A percentile compares a stretch with the other conserved stretches of the same genome.
These are phyloP conservation scores for Amphiduros pacificus DNA, from an alignment of 2,888 invertebrate genomes.

Conservation along the genomic window DNA sequence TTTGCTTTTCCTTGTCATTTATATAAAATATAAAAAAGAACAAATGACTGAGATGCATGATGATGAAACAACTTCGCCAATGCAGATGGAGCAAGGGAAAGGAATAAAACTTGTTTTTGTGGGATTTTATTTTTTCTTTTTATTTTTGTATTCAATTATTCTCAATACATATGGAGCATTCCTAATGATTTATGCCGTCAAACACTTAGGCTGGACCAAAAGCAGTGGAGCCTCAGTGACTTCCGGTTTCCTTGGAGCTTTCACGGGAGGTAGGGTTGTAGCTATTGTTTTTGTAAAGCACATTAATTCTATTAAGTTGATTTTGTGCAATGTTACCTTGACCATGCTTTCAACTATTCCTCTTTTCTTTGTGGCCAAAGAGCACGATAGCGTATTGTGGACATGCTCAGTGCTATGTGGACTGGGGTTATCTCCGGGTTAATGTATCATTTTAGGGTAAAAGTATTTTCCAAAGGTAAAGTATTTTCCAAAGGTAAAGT, in stretches of 20 bases:
- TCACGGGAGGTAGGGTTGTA: neutral
- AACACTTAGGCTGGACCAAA: neutral
- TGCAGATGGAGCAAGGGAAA: neutral
- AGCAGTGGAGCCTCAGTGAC: neutral
- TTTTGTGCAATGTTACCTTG: too few relatives aligned
- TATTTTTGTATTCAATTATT: neutral
- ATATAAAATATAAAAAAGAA: neutral
- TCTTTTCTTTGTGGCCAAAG: too few relatives aligned
- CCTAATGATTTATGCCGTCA: neutral
- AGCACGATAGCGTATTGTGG: too few relatives aligned
- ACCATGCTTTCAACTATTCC: too few relatives aligned
- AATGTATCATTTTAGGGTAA: too few relatives aligned
- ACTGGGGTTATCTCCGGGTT: too few relatives aligned
- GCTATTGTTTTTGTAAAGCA: too few relatives aligned
- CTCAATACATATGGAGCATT: neutral
- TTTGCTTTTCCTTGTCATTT: neutral
- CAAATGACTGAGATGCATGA: too few relatives aligned
- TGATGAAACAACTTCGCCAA: neutral
- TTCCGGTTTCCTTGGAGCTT: neutral
- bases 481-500: too few relatives aligned
- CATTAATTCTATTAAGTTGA: too few relatives aligned
- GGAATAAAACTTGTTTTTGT: neutral
- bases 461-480: too few relatives aligned
- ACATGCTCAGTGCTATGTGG: too few relatives aligned
- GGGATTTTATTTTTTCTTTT: neutral